phyloP scores from a whole-genome alignment of 2,888 invertebrate genomes.

The Acanthacorydalis orientalis region DNA sequence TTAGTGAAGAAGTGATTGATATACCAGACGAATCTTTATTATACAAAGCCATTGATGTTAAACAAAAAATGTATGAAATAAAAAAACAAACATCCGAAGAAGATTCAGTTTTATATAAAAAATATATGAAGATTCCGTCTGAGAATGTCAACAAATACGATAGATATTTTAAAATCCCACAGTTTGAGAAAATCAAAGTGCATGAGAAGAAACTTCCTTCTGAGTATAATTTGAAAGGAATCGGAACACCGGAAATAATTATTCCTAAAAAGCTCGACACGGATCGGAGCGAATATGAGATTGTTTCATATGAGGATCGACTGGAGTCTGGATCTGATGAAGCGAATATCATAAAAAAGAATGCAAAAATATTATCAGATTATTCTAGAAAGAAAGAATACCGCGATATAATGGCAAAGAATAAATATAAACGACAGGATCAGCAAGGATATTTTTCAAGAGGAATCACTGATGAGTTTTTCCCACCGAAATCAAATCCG shows the following conservation, averaged over 20 bases:
- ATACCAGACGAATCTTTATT: neutral
- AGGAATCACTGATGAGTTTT: neutral
- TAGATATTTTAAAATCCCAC: slow-evolving; percentile 5
- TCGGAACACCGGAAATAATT: slow-evolving; percentile 1
- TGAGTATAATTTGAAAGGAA: neutral
- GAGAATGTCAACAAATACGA: slow-evolving; percentile 3
- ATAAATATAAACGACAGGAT: neutral
- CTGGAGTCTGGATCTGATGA: neutral
- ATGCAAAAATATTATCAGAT: neutral
- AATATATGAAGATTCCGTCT: slow-evolving; percentile 4
- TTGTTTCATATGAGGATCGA: neutral
- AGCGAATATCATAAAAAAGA: neutral
- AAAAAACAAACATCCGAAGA: slow-evolving; percentile 3
- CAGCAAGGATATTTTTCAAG: neutral
- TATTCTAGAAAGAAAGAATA: neutral
- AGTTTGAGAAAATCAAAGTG: slow-evolving; percentile 1
- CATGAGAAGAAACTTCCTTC: neutral
- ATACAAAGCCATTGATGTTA: slow-evolving; percentile 5
- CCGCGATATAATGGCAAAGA: no score
- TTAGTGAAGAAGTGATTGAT: neutral
- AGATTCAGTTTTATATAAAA: slow-evolving; percentile 3
- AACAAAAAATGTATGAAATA: slow-evolving; percentile 4
- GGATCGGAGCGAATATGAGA: neutral
- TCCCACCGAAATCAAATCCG: neutral
- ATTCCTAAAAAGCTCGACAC: neutral